Conservation (phyloP, 1,140 invertebrate genomes). For the Olivierus martensii region DNA sequence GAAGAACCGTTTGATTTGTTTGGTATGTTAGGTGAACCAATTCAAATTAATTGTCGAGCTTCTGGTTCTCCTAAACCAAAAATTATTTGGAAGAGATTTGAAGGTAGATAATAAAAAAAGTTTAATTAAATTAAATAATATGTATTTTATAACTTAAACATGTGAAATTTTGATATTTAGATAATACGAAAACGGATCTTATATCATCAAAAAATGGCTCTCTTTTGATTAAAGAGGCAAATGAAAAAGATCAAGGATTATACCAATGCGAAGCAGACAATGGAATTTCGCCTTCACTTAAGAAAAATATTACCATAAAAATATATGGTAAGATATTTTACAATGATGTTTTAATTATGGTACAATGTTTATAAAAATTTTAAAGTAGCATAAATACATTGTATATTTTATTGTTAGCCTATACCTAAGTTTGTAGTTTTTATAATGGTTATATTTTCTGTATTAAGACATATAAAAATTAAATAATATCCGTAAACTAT, state of each 20-base stretch:
- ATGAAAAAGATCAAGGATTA: conserved; percentile 19
- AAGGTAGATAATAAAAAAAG: background rate
- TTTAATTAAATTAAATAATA: background rate
- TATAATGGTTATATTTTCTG: no score
- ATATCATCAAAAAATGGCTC: background rate
- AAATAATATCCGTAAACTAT: no score
- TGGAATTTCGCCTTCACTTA: conserved; percentile 31
- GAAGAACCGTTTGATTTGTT: conserved; percentile 1
- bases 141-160: background rate
- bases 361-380: no score
- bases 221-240: background rate
- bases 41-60: background rate
- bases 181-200: background rate
- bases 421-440: no score
- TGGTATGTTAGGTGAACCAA: background rate
- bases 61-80: conserved; percentile 8
- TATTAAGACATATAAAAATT: no score
- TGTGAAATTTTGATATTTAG: background rate
- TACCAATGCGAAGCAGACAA: conserved; percentile 37
- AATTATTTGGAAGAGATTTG: conserved; percentile 44
- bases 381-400: no score
- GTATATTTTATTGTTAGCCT: no score
- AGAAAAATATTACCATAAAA: background rate
- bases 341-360: no score
- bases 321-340: conserved; percentile 8